A percentile compares a stretch with the other conserved stretches of the same genome.
Conservation (phyloP, 2,113 vertebrate species). For the Phaetusa simplex region DNA sequence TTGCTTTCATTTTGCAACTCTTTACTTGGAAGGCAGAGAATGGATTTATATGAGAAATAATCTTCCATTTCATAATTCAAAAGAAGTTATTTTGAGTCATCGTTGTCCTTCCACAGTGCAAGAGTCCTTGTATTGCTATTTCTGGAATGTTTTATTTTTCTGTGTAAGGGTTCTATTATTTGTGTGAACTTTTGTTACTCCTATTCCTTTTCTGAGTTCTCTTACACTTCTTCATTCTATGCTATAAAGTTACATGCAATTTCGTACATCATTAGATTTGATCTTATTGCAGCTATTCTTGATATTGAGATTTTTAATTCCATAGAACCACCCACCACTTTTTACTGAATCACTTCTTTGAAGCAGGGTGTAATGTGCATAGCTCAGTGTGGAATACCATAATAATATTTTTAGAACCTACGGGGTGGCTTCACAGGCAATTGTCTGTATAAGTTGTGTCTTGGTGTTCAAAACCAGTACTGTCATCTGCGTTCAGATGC, state of each 20-base stretch:
- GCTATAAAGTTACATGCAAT: neutral
- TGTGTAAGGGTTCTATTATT: neutral
- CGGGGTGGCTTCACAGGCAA: neutral
- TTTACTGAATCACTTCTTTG: neutral
- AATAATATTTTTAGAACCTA: neutral
- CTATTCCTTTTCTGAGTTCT: neutral
- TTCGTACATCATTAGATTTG: conserved; percentile 7
- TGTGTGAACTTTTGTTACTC: neutral
- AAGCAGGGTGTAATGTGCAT: neutral
- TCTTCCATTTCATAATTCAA: neutral
- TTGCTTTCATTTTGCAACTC: neutral
- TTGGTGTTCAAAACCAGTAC: neutral
- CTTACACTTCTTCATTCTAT: neutral
- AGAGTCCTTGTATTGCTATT: neutral
- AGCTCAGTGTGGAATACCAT: neutral
- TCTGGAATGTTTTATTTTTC: neutral
- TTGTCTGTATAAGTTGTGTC: neutral
- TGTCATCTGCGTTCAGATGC: neutral
- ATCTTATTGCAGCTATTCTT: conserved; percentile 13
- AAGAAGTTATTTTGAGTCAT: neutral
- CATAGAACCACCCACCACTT: neutral
- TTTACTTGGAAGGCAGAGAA: neutral
- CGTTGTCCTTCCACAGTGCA: neutral
- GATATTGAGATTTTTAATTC: neutral
- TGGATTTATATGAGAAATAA: neutral